A percentile compares a stretch with the other conserved stretches of the same genome.
Evolutionary conservation across 2,113 vertebrate species (phyloP).

Genomic region (Clarias magur): DNA sequence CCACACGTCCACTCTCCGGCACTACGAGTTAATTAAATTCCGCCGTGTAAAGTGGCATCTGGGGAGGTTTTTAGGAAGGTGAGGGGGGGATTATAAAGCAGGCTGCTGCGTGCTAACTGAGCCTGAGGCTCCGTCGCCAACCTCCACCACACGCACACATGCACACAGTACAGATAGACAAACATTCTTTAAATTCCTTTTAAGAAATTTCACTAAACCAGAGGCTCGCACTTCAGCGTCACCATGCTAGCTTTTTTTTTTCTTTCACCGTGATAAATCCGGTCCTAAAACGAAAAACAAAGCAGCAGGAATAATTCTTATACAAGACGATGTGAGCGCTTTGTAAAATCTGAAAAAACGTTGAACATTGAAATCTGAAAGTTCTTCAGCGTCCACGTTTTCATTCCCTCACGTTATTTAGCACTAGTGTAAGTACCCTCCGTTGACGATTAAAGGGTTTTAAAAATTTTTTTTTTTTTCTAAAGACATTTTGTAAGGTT

Average conservation of each 20-base stretch:
- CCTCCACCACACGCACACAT: background rate
- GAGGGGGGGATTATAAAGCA: conserved; percentile 49
- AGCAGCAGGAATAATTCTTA: no score
- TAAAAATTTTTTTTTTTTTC: no score
- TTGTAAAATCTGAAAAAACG: no score
- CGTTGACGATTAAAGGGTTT: no score
- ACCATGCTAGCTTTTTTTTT: background rate
- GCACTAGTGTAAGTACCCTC: no score
- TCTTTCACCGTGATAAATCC: no score
- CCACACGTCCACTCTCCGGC: conserved; percentile 45
- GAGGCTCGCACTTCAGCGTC: background rate
- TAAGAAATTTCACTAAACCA: background rate
- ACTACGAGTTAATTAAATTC: conserved; percentile 69
- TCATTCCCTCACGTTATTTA: no score
- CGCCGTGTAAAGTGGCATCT: conserved; percentile 63
- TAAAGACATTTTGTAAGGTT: no score
- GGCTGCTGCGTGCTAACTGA: conserved; percentile 53
- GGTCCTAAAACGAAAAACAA: no score
- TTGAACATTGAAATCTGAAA: no score
- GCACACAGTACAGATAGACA: background rate
- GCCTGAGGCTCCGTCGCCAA: conserved; percentile 21
- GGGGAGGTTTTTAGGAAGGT: conserved; percentile 56
- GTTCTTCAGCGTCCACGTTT: no score
- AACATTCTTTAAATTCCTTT: background rate
- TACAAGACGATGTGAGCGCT: no score